Evolutionary conservation across 2,888 invertebrate genomes (phyloP).

Genomic region (Pterobdella sp.): DNA sequence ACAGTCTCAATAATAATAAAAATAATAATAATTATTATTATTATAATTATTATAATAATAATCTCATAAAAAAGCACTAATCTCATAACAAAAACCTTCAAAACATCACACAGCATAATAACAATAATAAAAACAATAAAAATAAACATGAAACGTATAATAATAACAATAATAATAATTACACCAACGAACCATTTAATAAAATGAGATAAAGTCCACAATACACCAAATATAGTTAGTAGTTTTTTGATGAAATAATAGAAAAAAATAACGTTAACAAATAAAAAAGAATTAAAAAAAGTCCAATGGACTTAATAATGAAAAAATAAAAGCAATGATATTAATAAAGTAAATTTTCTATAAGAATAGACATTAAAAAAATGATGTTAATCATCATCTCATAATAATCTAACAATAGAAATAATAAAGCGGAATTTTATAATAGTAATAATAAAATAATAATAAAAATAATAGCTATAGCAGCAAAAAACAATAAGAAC

Average conservation of each 20-base stretch:
- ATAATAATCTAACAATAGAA: too few relatives aligned
- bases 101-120: background rate
- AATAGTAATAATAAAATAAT: too few relatives aligned
- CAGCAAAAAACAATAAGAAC: background rate
- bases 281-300: too few relatives aligned
- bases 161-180: background rate
- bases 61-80: background rate
- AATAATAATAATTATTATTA: background rate
- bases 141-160: background rate
- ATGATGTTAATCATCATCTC: too few relatives aligned
- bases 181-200: background rate
- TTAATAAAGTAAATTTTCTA: too few relatives aligned
- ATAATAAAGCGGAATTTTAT: too few relatives aligned
- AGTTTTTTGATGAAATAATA: too few relatives aligned
- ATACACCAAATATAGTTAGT: background rate
- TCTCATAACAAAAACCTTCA: background rate
- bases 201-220: background rate
- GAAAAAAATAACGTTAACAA: too few relatives aligned
- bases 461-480: too few relatives aligned
- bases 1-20: background rate
- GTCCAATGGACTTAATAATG: too few relatives aligned
- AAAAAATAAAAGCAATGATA: too few relatives aligned
- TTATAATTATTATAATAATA: background rate
- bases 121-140: background rate
- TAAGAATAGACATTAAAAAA: too few relatives aligned